These are phyloP conservation scores for Odontamblyopus rebecca DNA, from an alignment of 2,797 vertebrate species.

Conservation along the genomic window DNA sequence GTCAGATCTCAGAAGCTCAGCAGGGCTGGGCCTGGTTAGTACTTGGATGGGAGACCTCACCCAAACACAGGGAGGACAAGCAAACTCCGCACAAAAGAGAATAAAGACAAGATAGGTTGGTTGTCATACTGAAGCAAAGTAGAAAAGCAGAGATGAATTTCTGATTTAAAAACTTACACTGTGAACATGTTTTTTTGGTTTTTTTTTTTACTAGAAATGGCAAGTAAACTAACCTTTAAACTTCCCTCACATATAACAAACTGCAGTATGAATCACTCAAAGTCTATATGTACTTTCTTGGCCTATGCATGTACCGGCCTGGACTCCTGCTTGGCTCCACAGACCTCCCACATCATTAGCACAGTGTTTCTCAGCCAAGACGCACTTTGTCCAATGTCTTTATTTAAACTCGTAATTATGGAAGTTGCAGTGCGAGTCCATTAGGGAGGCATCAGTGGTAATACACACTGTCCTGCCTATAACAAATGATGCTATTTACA, in stretches of 20 bases:
- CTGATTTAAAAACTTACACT: background rate
- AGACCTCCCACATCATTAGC: background rate
- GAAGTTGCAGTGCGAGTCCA: background rate
- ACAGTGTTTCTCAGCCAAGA: conserved; percentile 4
- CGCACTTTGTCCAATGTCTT: background rate
- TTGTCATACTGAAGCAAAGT: no score
- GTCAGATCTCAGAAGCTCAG: no score
- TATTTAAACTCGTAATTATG: conserved; percentile 1
- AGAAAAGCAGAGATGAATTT: no score
- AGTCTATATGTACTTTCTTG: background rate
- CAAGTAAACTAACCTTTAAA: background rate
- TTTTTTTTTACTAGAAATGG: no score
- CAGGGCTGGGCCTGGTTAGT: no score
- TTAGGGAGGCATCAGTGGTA: conserved; percentile 2
- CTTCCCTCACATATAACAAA: background rate
- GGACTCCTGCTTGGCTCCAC: background rate
- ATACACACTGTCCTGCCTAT: background rate
- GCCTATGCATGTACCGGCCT: background rate
- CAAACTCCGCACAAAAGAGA: no score
- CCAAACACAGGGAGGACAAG: no score
- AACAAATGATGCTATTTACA: conserved; percentile 2
- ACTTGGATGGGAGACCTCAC: no score
- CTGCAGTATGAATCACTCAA: background rate
- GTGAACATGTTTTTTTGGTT: no score
- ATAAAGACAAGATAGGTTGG: no score